Percentiles rank a stretch among this genome's conserved stretches.
Evolutionary conservation across 1,140 invertebrate genomes (phyloP).

Genomic region (Drosophila hydei): DNA sequence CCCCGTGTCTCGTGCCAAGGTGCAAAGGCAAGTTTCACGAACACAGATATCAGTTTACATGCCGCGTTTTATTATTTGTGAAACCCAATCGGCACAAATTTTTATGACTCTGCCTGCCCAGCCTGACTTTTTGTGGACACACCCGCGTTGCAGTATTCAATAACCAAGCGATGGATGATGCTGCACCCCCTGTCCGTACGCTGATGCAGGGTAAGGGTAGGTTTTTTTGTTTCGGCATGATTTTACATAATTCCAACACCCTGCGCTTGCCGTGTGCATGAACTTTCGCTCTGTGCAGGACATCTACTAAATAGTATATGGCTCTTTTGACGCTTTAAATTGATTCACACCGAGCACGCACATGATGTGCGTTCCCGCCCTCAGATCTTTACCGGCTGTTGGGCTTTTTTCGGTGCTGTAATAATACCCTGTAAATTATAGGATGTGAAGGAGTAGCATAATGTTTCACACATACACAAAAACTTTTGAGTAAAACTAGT

Average conservation of each 20-base stretch:
- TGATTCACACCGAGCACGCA: conserved; percentile 76
- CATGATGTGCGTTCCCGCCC: conserved; percentile 5
- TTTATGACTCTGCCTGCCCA: conserved; percentile 49
- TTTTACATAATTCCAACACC: conserved; percentile 71
- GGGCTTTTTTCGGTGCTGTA: not conserved
- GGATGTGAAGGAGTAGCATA: not conserved
- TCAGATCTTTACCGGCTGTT: conserved; percentile 13
- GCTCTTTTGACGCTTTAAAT: conserved; percentile 79
- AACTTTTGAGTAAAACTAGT: too few relatives aligned
- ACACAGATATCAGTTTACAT: conserved; percentile 63
- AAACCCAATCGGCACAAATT: conserved; percentile 67
- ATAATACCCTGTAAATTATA: conserved; percentile 5
- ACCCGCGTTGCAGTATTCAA: conserved; percentile 38
- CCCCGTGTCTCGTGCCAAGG: conserved; percentile 66
- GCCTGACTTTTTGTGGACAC: conserved; percentile 34
- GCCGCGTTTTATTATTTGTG: conserved; percentile 39
- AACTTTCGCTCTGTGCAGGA: conserved; percentile 50
- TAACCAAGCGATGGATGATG: conserved; percentile 42
- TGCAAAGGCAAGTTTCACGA: conserved; percentile 61
- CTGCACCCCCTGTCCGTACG: conserved; percentile 36
- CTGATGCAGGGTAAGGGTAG: conserved; percentile 45
- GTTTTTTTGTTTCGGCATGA: conserved; percentile 57
- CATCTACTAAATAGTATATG: conserved; percentile 65
- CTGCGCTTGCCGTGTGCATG: conserved; percentile 30
- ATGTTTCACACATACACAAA: not conserved